Conservation (phyloP, 2,888 invertebrate genomes). For the Agriopis leucophaearia region DNA sequence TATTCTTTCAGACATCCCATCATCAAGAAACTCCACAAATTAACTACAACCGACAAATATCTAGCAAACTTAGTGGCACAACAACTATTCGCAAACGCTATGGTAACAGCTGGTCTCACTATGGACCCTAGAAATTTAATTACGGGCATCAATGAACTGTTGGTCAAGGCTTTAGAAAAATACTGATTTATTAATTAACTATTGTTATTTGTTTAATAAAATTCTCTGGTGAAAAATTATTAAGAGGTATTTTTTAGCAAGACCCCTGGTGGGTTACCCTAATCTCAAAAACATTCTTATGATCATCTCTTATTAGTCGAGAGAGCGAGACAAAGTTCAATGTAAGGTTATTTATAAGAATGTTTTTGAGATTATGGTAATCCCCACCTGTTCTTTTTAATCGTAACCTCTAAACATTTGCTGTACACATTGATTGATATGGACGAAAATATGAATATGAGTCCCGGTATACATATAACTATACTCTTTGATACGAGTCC, state of each 20-base stretch:
- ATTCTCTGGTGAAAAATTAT: constrained; percentile 3
- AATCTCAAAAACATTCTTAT: too few species aligned
- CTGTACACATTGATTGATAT: too few species aligned
- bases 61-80: constrained; percentile 94
- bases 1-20: constrained; percentile 91
- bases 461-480: too few species aligned
- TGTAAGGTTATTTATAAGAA: too few species aligned
- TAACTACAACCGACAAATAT: constrained; percentile 91
- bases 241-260: neutral
- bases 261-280: too few species aligned
- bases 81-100: constrained; percentile 97
- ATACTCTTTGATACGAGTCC: too few species aligned
- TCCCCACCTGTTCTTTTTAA: too few species aligned
- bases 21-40: constrained; percentile 93
- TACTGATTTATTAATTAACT: constrained; percentile 71
- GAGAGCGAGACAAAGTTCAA: too few species aligned
- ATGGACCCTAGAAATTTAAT: constrained; percentile 96
- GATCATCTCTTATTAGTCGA: too few species aligned
- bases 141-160: constrained; percentile 94
- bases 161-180: constrained; percentile 93
- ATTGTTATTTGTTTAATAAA: constrained; percentile 29
- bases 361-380: too few species aligned
- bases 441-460: too few species aligned
- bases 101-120: constrained; percentile 97
- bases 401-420: too few species aligned